These are phyloP conservation scores for Sebastes iracundus DNA, from an alignment of 2,797 vertebrate genomes.

Conservation along the genomic window DNA sequence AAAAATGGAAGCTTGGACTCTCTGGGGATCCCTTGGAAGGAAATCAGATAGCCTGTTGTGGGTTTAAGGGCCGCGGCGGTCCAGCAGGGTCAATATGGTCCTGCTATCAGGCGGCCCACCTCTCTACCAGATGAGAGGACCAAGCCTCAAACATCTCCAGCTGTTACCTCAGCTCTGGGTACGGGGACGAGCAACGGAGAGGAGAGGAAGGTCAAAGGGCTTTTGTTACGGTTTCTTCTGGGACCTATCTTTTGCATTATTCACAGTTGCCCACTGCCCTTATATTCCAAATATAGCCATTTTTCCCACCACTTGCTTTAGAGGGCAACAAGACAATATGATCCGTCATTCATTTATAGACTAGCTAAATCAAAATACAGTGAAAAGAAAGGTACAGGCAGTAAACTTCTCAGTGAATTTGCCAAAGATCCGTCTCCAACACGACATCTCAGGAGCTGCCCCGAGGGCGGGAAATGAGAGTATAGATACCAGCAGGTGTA, in stretches of 20 bases:
- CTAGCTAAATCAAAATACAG: neutral
- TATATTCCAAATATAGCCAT: conserved; percentile 40
- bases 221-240: conserved; percentile 77
- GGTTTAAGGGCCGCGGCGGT: conserved; percentile 87
- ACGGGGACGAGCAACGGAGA: conserved; percentile 19
- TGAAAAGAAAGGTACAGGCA: neutral
- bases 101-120: conserved; percentile 60
- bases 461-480: conserved; percentile 21
- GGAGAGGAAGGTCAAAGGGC: conserved; percentile 77
- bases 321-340: neutral
- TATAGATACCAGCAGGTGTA: conserved; percentile 78
- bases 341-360: neutral
- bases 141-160: conserved; percentile 71
- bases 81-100: conserved; percentile 87
- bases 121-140: conserved; percentile 52
- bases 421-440: neutral
- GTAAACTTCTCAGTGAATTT: neutral
- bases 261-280: conserved; percentile 43
- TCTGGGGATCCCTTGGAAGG: conserved; percentile 90
- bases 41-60: conserved; percentile 89
- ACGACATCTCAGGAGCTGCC: conserved; percentile 12
- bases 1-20: conserved; percentile 89
- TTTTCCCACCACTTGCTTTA: neutral
- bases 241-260: conserved; percentile 74
- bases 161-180: conserved; percentile 64